Percentiles rank a stretch among this genome's conserved stretches.
Conservation (phyloP, 2,888 invertebrate genomes). For the Oegoconia quadripuncta region DNA sequence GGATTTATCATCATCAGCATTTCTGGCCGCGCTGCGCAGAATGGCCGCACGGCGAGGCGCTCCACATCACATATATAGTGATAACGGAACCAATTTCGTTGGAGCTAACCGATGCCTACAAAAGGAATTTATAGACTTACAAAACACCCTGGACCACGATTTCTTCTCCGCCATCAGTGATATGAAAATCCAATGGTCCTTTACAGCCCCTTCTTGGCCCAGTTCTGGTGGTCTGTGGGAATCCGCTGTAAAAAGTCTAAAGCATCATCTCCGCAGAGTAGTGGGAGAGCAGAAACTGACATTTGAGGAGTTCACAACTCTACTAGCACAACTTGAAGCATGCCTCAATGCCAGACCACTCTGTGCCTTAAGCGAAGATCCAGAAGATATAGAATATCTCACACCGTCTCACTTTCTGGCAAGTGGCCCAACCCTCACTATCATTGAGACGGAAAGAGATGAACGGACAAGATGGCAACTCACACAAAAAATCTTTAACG, state of each 20-base stretch:
- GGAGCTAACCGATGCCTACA: too few relatives aligned
- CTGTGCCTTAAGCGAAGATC: slow-evolving; percentile 6
- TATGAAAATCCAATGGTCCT: neutral
- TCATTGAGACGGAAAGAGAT: slow-evolving; percentile 14
- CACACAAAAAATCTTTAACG: slow-evolving; percentile 5
- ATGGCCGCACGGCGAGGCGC: slow-evolving; percentile 16
- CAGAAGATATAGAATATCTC: slow-evolving; percentile 6
- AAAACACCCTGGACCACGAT: too few relatives aligned
- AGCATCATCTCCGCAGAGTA: too few relatives aligned
- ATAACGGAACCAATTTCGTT: too few relatives aligned
- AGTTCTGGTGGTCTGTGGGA: too few relatives aligned
- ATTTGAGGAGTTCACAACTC: slow-evolving; percentile 4
- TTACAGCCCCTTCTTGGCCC: slow-evolving; percentile 4
- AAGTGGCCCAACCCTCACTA: slow-evolving; percentile 4
- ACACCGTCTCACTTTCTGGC: slow-evolving; percentile 14
- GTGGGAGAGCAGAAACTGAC: slow-evolving; percentile 10
- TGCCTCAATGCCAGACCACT: slow-evolving; percentile 6
- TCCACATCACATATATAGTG: slow-evolving; percentile 17
- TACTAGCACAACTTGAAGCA: slow-evolving; percentile 6
- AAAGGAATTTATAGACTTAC: slow-evolving; percentile 1
- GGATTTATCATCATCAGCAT: slow-evolving; percentile 18
- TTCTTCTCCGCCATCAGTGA: neutral
- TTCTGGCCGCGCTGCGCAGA: slow-evolving; percentile 19
- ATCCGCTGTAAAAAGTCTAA: too few relatives aligned
- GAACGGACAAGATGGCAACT: slow-evolving; percentile 13